These are phyloP conservation scores for Laterallus jamaicensis DNA, from an alignment of 2,113 vertebrate genomes.

Conservation along the genomic window DNA sequence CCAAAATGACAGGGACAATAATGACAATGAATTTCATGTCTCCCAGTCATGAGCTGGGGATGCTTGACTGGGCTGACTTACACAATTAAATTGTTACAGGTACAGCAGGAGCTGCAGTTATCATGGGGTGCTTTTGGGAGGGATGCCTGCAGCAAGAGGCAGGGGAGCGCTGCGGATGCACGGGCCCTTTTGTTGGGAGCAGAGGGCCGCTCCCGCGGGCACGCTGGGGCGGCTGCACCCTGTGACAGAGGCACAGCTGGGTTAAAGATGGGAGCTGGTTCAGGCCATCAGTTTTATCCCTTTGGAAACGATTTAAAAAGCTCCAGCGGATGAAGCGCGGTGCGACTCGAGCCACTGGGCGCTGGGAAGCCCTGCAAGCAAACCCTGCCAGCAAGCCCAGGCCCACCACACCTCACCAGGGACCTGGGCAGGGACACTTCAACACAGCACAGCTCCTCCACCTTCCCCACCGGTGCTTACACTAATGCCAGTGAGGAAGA, in stretches of 20 bases:
- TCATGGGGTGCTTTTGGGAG: slow-evolving; percentile 79
- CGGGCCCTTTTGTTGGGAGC: slow-evolving; percentile 37
- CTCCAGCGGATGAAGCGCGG: background rate
- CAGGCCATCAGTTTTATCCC: slow-evolving; percentile 26
- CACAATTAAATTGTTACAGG: slow-evolving; percentile 99
- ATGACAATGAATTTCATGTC: slow-evolving; percentile 99
- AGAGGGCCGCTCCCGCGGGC: slow-evolving; percentile 21
- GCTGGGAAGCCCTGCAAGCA: background rate
- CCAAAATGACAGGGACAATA: slow-evolving; percentile 99
- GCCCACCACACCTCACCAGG: background rate
- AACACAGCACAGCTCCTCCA: too few relatives aligned
- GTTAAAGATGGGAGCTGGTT: slow-evolving; percentile 49
- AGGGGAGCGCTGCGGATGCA: slow-evolving; percentile 18
- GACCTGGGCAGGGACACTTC: fast-evolving
- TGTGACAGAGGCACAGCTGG: slow-evolving; percentile 42
- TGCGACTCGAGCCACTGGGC: background rate
- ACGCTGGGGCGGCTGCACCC: background rate
- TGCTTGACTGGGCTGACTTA: slow-evolving; percentile 96
- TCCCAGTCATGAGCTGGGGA: slow-evolving; percentile 92
- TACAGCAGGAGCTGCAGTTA: slow-evolving; percentile 86
- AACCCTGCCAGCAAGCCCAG: too few relatives aligned
- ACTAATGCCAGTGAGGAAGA: background rate
- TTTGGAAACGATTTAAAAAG: background rate
- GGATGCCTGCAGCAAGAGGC: slow-evolving; percentile 65
- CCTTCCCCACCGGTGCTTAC: background rate